These are phyloP conservation scores for Cuniculus paca DNA, from an alignment of 2,797 vertebrate genomes.

Conservation along the genomic window DNA sequence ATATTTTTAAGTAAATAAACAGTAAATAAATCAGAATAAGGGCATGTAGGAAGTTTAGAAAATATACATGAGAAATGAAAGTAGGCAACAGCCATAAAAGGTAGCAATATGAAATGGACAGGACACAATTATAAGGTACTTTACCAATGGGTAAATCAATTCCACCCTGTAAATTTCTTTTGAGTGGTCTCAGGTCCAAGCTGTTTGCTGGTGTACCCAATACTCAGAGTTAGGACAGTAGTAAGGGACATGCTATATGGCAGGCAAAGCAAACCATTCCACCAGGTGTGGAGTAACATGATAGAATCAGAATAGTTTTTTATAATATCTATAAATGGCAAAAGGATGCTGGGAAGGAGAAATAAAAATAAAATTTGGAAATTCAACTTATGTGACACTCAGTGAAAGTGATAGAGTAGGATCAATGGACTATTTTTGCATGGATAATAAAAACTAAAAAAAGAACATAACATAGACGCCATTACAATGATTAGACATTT, in stretches of 20 bases:
- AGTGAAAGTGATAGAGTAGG: not conserved
- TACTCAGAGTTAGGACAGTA: not conserved
- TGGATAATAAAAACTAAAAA: not conserved
- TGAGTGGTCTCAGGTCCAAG: not conserved
- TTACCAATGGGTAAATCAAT: not conserved
- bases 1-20: not conserved
- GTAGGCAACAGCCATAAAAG: not conserved
- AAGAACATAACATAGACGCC: not conserved
- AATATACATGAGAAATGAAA: constrained; percentile 26
- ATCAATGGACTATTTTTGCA: not conserved
- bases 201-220: not conserved
- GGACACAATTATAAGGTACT: not conserved
- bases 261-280: not conserved
- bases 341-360: not conserved
- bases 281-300: not conserved
- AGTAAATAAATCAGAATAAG: constrained; percentile 37
- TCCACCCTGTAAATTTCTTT: not conserved
- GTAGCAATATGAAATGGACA: constrained; percentile 11
- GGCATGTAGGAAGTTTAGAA: not conserved
- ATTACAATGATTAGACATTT: not conserved
- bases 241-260: no score
- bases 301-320: not conserved
- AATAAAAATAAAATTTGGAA: constrained; percentile 39
- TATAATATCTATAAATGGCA: not conserved
- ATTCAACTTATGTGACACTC: constrained; percentile 23